Conservation (phyloP, 2,888 invertebrate genomes). For the Dicyrtomina minuta region DNA sequence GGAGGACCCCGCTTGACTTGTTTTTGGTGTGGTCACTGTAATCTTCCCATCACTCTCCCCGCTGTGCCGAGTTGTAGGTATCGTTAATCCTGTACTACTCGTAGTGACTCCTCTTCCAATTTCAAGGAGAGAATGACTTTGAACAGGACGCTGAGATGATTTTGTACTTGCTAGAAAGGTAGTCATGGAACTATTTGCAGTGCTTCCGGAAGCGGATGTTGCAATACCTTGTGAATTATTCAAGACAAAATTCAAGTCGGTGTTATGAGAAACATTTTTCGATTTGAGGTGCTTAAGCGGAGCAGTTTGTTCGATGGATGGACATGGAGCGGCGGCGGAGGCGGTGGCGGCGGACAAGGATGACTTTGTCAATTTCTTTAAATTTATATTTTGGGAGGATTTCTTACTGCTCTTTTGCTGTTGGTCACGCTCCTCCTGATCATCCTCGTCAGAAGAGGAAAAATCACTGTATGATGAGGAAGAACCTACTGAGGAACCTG, state of each 20-base stretch:
- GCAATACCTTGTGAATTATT: constrained; percentile 22
- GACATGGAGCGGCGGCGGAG: not conserved
- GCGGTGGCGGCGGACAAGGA: not conserved
- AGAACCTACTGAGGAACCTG: constrained; percentile 41
- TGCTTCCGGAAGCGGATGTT: constrained; percentile 9
- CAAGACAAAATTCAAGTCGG: constrained; percentile 31
- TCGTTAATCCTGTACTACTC: constrained; percentile 15
- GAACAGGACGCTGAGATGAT: constrained; percentile 3
- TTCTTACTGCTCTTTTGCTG: not conserved
- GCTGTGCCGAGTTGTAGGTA: not conserved
- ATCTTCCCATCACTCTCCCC: not conserved
- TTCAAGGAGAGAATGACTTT: constrained; percentile 13
- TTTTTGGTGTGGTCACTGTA: constrained; percentile 22
- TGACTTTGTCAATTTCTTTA: constrained; percentile 15
- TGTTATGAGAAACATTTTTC: constrained; percentile 52
- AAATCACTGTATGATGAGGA: constrained; percentile 42
- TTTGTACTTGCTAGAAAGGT: constrained; percentile 7
- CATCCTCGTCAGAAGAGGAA: constrained; percentile 7
- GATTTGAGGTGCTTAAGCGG: constrained; percentile 42
- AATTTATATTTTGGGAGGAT: constrained; percentile 20
- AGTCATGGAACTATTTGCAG: not conserved
- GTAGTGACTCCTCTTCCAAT: no score
- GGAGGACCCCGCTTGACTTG: constrained; percentile 6
- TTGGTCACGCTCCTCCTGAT: not conserved
- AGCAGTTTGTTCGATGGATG: constrained; percentile 7